These are phyloP conservation scores for Drosophila trapezifrons DNA, from an alignment of 1,140 invertebrate species.

Conservation along the genomic window DNA sequence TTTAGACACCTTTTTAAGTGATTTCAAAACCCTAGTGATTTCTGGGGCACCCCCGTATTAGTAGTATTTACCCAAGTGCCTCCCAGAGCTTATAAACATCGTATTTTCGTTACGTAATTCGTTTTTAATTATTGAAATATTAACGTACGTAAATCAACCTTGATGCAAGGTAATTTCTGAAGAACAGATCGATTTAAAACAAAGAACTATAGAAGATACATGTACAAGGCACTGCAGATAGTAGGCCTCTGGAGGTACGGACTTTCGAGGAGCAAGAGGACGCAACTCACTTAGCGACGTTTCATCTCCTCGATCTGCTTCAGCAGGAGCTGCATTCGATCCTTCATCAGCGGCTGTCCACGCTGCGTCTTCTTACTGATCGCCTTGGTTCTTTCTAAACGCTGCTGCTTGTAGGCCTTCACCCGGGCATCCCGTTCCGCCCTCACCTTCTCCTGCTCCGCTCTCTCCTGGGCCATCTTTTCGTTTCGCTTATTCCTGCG, in stretches of 20 bases:
- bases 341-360: conserved; percentile 81
- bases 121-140: not conserved
- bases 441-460: conserved; percentile 56
- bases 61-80: not conserved
- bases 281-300: conserved; percentile 29
- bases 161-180: conserved; percentile 1
- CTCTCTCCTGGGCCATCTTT: conserved; percentile 55
- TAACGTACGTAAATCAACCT: not conserved
- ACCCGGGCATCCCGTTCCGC: conserved; percentile 70
- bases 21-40: too few species aligned
- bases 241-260: not conserved
- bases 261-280: not conserved
- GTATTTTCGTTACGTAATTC: not conserved
- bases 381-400: conserved; percentile 72
- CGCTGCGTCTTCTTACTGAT: conserved; percentile 74
- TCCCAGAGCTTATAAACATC: too few species aligned
- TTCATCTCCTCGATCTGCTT: conserved; percentile 83
- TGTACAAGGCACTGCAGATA: not conserved
- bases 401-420: conserved; percentile 73
- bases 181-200: not conserved
- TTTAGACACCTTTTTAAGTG: too few species aligned
- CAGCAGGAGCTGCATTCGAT: conserved; percentile 77
- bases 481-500: conserved; percentile 61
- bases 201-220: not conserved
- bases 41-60: too few species aligned